These are phyloP conservation scores for Gymnocheta viridis DNA, from an alignment of 2,888 invertebrate species.

Conservation along the genomic window DNA sequence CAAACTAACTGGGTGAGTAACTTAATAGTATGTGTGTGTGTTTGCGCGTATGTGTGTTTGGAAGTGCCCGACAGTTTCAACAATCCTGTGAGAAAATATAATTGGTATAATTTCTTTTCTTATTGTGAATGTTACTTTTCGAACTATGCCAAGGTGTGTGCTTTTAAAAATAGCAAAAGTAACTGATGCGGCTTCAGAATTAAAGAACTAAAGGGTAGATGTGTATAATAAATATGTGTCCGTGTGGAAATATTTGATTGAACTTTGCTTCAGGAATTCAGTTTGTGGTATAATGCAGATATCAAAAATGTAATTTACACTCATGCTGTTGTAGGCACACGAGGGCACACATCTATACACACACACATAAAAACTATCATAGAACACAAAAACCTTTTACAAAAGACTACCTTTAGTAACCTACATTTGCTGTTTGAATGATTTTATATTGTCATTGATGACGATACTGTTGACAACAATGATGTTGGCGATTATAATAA, in stretches of 20 bases:
- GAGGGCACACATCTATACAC: neutral
- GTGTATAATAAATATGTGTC: neutral
- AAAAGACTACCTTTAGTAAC: conserved; percentile 51
- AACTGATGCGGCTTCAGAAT: too few species aligned
- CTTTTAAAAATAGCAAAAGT: too few species aligned
- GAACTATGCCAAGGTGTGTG: too few species aligned
- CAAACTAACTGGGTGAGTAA: conserved; percentile 12
- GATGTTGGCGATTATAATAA: conserved; percentile 18
- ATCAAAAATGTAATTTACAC: conserved; percentile 60
- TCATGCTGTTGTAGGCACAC: neutral
- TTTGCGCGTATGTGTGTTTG: neutral
- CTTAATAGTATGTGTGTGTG: neutral
- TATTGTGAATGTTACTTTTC: too few species aligned
- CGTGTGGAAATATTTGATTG: conserved; percentile 41
- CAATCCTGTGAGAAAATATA: neutral
- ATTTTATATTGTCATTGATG: conserved; percentile 46
- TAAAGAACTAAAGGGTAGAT: neutral
- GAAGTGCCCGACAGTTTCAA: neutral
- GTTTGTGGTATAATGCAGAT: conserved; percentile 64
- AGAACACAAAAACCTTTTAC: conserved; percentile 11
- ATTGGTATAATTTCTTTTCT: neutral
- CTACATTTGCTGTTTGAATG: conserved; percentile 58
- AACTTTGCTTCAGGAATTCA: conserved; percentile 58
- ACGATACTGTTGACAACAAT: conserved; percentile 15
- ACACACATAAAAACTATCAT: neutral